Conservation (phyloP, 2,113 vertebrate genomes). For the Uria lomvia region DNA sequence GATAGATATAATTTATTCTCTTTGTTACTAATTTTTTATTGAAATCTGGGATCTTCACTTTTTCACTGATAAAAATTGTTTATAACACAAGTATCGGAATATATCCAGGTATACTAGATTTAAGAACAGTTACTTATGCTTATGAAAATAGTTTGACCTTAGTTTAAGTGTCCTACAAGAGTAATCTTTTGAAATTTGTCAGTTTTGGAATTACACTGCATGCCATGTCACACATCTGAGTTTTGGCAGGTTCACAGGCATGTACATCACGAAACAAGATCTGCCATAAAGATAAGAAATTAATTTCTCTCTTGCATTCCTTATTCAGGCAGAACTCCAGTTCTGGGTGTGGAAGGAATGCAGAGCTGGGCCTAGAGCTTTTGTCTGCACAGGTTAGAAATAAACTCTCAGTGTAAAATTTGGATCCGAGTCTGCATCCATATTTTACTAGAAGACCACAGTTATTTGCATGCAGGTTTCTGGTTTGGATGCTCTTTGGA, state of each 20-base stretch:
- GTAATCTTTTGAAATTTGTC: not conserved
- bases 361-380: not conserved
- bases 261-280: conserved; percentile 15
- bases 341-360: conserved; percentile 39
- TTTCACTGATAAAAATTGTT: not conserved
- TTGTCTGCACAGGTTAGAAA: not conserved
- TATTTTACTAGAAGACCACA: not conserved
- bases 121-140: not conserved
- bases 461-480: not conserved
- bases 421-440: not conserved
- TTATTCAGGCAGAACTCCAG: conserved; percentile 3
- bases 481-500: not conserved
- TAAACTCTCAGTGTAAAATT: not conserved
- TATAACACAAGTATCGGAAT: not conserved
- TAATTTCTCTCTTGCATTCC: not conserved
- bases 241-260: not conserved
- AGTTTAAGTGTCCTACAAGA: not conserved
- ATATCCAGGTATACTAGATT: no score
- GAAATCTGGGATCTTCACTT: not conserved
- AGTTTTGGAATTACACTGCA: not conserved
- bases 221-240: not conserved
- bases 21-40: not conserved
- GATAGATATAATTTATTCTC: not conserved
- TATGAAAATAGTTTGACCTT: not conserved
- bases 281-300: conserved; percentile 9